Base-by-base conservation (phyloP, 2,113 vertebrate genomes). In the Menidia beryllina region DNA sequence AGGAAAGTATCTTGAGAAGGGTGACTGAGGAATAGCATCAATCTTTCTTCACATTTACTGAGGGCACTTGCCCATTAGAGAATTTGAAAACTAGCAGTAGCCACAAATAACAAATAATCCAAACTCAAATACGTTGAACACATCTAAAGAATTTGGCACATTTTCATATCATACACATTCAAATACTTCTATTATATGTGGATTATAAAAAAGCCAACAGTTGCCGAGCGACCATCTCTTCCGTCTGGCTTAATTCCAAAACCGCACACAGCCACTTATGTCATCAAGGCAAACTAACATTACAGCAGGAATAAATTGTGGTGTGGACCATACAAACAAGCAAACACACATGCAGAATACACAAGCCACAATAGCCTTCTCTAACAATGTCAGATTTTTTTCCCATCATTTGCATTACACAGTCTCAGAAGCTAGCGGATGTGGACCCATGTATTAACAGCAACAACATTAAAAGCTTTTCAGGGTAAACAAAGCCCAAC, bases 211-310 rank as follows among this genome's bases (percentile, higher is more conserved):
- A 81, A 80, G 53, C 53, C 27, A 77, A 53, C 52, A 45, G 69
- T 89, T 85, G 71, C 86, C 43, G 62, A 48, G 86, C 53, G 54
- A 88, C 77, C 48, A 56, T 69, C 75, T 80, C 71, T 60, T 68
- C 62, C 78, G 17, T 5, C 15, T 56, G 52, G 38, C 41, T 59
- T 66, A 53, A 38, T 75, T 72, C 41, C 54, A 81, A 81, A 69
- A 53, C 63, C 63, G 59, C 51, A 69, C 66, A 82, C 45, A 70
- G 51, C 6, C 24, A 51, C 26, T 24, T 76, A 55, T 78, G 63
- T 38, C 59, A 51, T 76, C 67, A 79, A 26, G 34, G 41, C 15
- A 51, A 48, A 82, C 59, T 45, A 65, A 85, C 68, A 60, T 66
- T 34, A 1, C 30, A 78, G 0, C 61, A 69, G 64, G 62, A 75